Base-by-base conservation (phyloP, 2,113 vertebrate species). In the Caranx melampygus region DNA sequence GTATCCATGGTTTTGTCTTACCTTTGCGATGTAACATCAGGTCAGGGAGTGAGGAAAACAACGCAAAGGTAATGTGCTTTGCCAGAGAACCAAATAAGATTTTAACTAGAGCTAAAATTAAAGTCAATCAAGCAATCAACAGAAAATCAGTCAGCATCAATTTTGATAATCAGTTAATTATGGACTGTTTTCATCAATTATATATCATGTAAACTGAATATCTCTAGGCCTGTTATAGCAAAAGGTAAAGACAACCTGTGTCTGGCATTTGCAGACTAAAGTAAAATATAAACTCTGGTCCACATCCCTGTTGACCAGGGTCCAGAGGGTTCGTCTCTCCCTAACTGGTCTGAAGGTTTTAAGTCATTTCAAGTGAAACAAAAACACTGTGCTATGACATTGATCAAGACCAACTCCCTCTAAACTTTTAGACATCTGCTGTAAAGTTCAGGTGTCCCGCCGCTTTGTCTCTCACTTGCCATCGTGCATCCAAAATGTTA, bases 381-480 rank as follows among this genome's bases (percentile, higher is more conserved):
- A 71, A 49, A 65, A 45, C 9, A 59, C 31, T 20, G 11, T 42
- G 8, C 21, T 15, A 11, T 12, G 8, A 33, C 59, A 49, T 69
- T 66, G 14, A 69, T 78, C 35, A 52, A 60, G 42, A 79, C 49
- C 52, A 80, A 7, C 70, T 80, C 58, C 68, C 73, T 42, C 18
- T 61, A 18, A 74, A 40, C 61, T 75, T 35, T 68, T 34, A 52
- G 33, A 62, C 47, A 44, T 77, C 65, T 83, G 77, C 59, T 79
- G 82, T 65, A 79, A 73, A 80, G 70, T 84, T 91, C 90, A 84
- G 81, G 75, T 84, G 78, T 85, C 83, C 81, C 40, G 35, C 75
- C 70, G 69, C 64, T 75, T 66, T 26, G 76, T 81, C 67, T 86
- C 77, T 82, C 57, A 44, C 89, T 85, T 57, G 84, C 78, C 75